These are phyloP conservation scores for Caenorhabditis remanei DNA, from an alignment of 1,140 invertebrate species.

Conservation along the genomic window DNA sequence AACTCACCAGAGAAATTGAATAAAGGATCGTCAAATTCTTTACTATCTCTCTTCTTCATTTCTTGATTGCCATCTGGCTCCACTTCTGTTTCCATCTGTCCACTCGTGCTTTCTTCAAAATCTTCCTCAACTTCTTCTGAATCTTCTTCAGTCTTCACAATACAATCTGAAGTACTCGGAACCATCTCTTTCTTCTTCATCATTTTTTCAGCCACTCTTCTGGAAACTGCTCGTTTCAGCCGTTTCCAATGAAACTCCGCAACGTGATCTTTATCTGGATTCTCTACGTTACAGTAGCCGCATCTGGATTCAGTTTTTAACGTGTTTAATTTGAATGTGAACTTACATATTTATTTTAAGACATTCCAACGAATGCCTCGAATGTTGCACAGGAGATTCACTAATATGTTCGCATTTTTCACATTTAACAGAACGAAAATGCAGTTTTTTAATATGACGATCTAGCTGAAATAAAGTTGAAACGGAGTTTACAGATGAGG, in stretches of 20 bases:
- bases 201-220: neutral
- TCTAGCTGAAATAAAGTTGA: constrained; percentile 52
- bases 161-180: neutral
- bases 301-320: neutral
- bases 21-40: neutral
- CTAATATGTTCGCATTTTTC: constrained; percentile 2
- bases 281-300: constrained; percentile 27
- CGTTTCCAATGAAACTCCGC: constrained; percentile 11
- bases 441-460: constrained; percentile 45
- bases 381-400: neutral
- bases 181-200: neutral
- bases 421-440: constrained; percentile 7
- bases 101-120: neutral
- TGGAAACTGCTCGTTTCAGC: constrained; percentile 8
- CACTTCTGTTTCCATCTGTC: neutral
- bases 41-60: neutral
- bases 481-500: neutral
- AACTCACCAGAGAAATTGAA: constrained; percentile 22
- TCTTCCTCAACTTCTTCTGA: neutral
- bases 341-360: constrained; percentile 14
- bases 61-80: neutral
- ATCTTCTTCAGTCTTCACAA: neutral
- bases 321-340: neutral
- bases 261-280: constrained; percentile 24
- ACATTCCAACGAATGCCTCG: neutral